Conservation (phyloP, 2,888 invertebrate genomes). For the Anodontia alba region DNA sequence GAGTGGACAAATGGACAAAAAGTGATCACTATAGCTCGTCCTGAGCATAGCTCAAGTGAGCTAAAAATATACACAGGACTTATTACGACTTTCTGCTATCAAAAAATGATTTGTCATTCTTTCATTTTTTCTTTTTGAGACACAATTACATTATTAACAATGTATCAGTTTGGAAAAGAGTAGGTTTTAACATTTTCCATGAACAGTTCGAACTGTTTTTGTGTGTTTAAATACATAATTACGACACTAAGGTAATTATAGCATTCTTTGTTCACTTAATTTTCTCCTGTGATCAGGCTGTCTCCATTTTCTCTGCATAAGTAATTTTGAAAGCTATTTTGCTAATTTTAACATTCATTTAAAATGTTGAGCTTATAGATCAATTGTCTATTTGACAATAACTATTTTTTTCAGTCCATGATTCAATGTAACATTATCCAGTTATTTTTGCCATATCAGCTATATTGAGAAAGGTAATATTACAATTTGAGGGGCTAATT, state of each 20-base stretch:
- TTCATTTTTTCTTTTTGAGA: background rate
- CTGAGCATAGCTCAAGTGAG: no score
- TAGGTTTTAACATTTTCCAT: background rate
- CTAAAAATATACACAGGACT: no score
- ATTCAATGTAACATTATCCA: background rate
- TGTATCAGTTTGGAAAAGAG: background rate
- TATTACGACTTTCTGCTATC: no score
- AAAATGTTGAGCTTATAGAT: background rate
- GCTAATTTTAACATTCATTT: conserved; percentile 9
- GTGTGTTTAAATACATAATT: background rate
- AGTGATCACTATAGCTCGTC: no score
- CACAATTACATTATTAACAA: background rate
- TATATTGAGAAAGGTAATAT: background rate
- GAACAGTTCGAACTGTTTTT: background rate
- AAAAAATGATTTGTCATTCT: no score
- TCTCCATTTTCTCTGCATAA: conserved; percentile 16
- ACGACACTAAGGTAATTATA: background rate
- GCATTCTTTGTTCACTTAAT: background rate
- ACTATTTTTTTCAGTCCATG: background rate
- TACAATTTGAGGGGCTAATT: background rate
- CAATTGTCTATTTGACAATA: conserved; percentile 12
- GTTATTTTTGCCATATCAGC: background rate
- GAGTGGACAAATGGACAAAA: no score
- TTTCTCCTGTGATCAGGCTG: background rate
- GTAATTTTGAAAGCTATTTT: conserved; percentile 24